Evolutionary conservation across 1,140 invertebrate species (phyloP).

Genomic region (Scaptomyza graminum): DNA sequence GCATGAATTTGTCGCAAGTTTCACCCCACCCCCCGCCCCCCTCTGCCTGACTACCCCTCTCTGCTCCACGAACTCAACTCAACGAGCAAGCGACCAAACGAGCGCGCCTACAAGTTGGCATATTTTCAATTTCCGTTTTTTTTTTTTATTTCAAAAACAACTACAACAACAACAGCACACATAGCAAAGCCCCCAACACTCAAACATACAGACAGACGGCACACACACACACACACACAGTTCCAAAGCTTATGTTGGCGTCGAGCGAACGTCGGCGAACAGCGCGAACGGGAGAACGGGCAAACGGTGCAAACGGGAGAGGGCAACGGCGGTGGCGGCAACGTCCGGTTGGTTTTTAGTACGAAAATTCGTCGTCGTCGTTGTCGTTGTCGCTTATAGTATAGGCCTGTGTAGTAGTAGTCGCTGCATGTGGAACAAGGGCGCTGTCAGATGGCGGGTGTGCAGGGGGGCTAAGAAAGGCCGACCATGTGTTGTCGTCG

Average conservation of each 20-base stretch:
- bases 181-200: constrained; percentile 36
- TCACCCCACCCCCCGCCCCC: no score
- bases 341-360: constrained; percentile 82
- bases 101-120: constrained; percentile 84
- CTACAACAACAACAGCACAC: constrained; percentile 22
- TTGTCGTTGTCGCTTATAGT: constrained; percentile 40
- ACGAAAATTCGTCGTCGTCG: constrained; percentile 59
- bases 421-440: constrained; percentile 38
- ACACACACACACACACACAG: constrained; percentile 24
- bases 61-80: background rate
- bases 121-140: constrained; percentile 84
- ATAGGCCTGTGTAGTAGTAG: constrained; percentile 49
- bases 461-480: constrained; percentile 23
- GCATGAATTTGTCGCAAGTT: constrained; percentile 68
- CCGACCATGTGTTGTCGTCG: constrained; percentile 57
- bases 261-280: constrained; percentile 27
- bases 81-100: constrained; percentile 47
- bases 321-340: constrained; percentile 53
- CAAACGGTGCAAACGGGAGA: constrained; percentile 14
- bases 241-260: constrained; percentile 59
- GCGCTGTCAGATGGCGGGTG: constrained; percentile 22
- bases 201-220: constrained; percentile 15
- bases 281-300: constrained; percentile 8
- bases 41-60: constrained; percentile 8
- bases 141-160: constrained; percentile 29